Evolutionary conservation across 2,888 invertebrate genomes (phyloP), one percentile per base, ranked within the genome.

Genomic region (Andrena flavipes): DNA sequence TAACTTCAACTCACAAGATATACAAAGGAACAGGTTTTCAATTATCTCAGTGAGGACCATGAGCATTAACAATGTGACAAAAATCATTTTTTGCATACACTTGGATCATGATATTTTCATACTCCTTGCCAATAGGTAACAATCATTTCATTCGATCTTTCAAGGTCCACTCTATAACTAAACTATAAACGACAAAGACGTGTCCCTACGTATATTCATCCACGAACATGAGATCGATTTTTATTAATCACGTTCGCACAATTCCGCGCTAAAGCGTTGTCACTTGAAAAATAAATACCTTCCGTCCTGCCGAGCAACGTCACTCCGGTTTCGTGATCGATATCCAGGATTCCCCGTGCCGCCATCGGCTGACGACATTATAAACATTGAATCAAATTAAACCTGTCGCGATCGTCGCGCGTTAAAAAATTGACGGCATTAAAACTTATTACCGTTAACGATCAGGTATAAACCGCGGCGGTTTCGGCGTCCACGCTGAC

Each of bases 371-470:
- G 33, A 33, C 3, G 33, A 33, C 16, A 20, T 30, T 13, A 54
- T 48, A 48, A 73, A 76, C 33, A 59, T 56, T 20, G 51, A 29
- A 51, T 62, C 23, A 33, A 23, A 69, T 69, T 35, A 70, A 75
- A 69, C n/a, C 8, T 42, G 29, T 30, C 16, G 7, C 42, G 26
- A 42, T 56, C 42, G 54, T 67, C 29, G 10, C 35, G n/a, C 13
- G 20, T 29, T 60, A 33, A 62, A 62, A 70, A 76, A 63, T 77
- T 20, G 26, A 76, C 35, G 33, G 49, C 23, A 35, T 60, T 60
- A 49, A 23, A 42, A 48, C 23, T 77, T 51, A 77, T 62, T 67
- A 76, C 51, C 60, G 77, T 76, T 77, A 77, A 78, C 68, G 78
- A 77, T 68, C 79, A 10, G 75, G 67, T 68, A 62, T 68, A 26